Percentiles rank a stretch among this genome's conserved stretches.
phyloP scores from a whole-genome alignment of 2,113 vertebrate species.

The Hyperopisus bebe region DNA sequence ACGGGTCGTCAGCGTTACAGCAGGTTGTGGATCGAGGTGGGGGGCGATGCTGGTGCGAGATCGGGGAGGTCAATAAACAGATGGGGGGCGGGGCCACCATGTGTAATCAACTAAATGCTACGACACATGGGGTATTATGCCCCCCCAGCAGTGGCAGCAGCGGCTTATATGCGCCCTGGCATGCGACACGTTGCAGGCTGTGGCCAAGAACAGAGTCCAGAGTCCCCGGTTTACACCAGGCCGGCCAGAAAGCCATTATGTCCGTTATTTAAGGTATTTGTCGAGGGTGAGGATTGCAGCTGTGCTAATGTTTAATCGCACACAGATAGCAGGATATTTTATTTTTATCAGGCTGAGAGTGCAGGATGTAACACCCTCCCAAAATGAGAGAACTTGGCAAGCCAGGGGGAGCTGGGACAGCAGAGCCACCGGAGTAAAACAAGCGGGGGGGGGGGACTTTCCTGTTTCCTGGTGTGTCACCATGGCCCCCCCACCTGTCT shows the following conservation, averaged over 20 bases:
- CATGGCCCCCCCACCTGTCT: not conserved
- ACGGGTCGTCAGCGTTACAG: constrained; percentile 22
- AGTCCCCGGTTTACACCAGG: not conserved
- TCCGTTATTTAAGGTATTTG: not conserved
- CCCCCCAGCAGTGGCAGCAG: not conserved
- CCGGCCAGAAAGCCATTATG: not conserved
- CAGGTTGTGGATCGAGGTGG: not conserved
- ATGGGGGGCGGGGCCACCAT: not conserved
- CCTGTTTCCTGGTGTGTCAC: not conserved
- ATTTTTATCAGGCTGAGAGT: not conserved
- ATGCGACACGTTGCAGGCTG: not conserved
- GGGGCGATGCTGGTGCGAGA: not conserved
- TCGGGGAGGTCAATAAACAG: not conserved
- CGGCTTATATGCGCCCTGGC: not conserved
- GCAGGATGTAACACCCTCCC: constrained; percentile 2
- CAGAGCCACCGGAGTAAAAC: not conserved
- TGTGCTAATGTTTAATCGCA: not conserved
- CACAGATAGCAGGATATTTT: not conserved
- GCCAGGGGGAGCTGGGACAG: not conserved
- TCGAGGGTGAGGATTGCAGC: not conserved
- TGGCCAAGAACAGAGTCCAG: not conserved
- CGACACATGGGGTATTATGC: not conserved
- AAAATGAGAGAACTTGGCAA: not conserved
- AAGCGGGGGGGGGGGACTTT: not conserved
- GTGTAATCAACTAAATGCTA: not conserved